These are phyloP conservation scores for Cyrtodaria siliqua DNA, from an alignment of 2,888 invertebrate species.

Conservation along the genomic window DNA sequence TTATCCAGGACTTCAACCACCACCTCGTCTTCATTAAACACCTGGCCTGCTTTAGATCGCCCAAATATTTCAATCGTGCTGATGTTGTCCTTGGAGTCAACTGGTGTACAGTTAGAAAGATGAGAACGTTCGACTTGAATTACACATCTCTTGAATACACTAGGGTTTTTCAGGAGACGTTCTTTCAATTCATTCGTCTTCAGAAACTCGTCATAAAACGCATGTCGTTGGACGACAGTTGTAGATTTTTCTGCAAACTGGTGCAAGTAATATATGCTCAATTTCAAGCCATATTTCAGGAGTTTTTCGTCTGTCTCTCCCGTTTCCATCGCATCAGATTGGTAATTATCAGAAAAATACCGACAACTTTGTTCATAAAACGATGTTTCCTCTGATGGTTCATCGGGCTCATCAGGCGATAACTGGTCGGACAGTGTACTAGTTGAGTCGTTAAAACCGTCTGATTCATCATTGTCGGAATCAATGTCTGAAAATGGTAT, in stretches of 20 bases:
- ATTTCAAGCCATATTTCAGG: slow-evolving; percentile 12
- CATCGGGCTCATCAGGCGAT: not conserved
- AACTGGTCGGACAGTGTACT: not conserved
- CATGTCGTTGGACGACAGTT: slow-evolving; percentile 1
- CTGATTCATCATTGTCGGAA: not conserved
- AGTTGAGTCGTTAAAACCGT: no score
- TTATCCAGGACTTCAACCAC: slow-evolving; percentile 61
- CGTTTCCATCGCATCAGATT: not conserved
- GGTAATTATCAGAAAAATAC: no score
- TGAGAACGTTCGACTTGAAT: slow-evolving; percentile 64
- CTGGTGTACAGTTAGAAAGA: slow-evolving; percentile 53
- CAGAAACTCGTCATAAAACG: slow-evolving; percentile 15
- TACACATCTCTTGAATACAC: slow-evolving; percentile 57
- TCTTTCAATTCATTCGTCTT: slow-evolving; percentile 6
- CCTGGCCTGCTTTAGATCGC: slow-evolving; percentile 67
- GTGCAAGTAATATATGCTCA: slow-evolving; percentile 12
- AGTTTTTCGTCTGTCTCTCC: slow-evolving; percentile 3
- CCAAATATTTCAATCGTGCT: slow-evolving; percentile 64
- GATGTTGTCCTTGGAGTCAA: slow-evolving; percentile 33
- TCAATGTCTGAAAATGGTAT: not conserved
- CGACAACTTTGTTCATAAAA: slow-evolving; percentile 32
- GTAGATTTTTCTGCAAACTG: slow-evolving; percentile 17
- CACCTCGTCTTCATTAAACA: slow-evolving; percentile 68
- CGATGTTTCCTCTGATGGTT: slow-evolving; percentile 1
- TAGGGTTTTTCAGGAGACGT: slow-evolving; percentile 28